Conservation (phyloP, 2,888 invertebrate genomes). For the Acleris holmiana region DNA sequence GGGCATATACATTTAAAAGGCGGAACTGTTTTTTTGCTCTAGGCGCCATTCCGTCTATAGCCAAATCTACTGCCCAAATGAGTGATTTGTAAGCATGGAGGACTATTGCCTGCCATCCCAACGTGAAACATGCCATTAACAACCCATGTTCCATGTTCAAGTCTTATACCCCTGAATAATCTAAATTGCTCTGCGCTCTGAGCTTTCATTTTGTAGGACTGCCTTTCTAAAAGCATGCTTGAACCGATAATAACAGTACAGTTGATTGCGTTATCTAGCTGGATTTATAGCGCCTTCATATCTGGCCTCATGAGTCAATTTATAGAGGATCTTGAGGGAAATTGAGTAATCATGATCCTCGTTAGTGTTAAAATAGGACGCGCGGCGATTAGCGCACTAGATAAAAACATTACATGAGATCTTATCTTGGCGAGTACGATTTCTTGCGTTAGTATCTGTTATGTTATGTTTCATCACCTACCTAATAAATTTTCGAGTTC, state of each 20-base stretch:
- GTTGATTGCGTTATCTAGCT: conserved; percentile 54
- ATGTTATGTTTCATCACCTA: conserved; percentile 10
- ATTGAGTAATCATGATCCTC: conserved; percentile 46
- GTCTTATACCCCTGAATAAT: conserved; percentile 27
- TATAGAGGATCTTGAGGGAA: conserved; percentile 53
- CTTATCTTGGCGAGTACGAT: conserved; percentile 21
- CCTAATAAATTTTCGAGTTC: conserved; percentile 15
- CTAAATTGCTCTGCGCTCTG: conserved; percentile 38
- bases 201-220: conserved; percentile 50
- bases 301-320: conserved; percentile 49
- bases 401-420: conserved; percentile 27
- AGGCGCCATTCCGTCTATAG: conserved; percentile 68
- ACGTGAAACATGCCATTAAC: background rate
- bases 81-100: no score
- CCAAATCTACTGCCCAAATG: conserved; percentile 46
- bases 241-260: conserved; percentile 46
- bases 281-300: conserved; percentile 54
- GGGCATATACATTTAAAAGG: conserved; percentile 10
- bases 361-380: conserved; percentile 31
- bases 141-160: conserved; percentile 15
- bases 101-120: conserved; percentile 23
- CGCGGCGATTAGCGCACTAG: conserved; percentile 23
- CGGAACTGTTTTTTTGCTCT: conserved; percentile 12
- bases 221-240: conserved; percentile 46
- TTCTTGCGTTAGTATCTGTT: background rate